Evolutionary conservation across 1,140 invertebrate species (phyloP).

Genomic region (Trichomalopsis sarcophagae): DNA sequence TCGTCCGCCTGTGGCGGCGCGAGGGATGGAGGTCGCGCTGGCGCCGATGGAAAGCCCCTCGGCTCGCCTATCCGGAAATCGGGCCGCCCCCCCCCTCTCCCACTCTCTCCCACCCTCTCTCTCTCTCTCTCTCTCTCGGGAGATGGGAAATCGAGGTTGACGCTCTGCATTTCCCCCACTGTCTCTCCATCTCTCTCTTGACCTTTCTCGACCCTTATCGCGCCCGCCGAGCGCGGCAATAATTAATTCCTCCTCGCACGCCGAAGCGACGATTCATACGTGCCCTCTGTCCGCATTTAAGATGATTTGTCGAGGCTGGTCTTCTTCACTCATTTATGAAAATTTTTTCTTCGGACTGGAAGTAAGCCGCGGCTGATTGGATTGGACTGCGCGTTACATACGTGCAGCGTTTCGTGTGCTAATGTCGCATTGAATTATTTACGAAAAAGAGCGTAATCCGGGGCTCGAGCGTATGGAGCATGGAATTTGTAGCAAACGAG

Average conservation of each 20-base stretch:
- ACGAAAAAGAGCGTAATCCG: too few relatives aligned
- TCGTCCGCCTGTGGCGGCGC: constrained; percentile 30
- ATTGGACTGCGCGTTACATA: too few relatives aligned
- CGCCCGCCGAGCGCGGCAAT: neutral
- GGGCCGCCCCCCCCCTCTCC: neutral
- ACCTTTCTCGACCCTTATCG: constrained; percentile 17
- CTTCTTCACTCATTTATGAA: too few relatives aligned
- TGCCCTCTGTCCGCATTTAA: too few relatives aligned
- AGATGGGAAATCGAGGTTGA: constrained; percentile 27
- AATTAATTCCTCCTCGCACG: constrained; percentile 3
- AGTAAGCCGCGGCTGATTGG: too few relatives aligned
- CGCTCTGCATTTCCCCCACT: neutral
- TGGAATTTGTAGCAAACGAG: too few relatives aligned
- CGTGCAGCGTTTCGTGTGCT: too few relatives aligned
- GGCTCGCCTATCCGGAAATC: constrained; percentile 40
- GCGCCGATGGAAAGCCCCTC: constrained; percentile 33
- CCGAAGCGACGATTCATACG: neutral
- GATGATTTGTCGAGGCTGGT: too few relatives aligned
- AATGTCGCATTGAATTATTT: too few relatives aligned
- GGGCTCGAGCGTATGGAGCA: too few relatives aligned
- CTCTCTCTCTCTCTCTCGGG: neutral
- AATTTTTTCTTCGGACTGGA: too few relatives aligned
- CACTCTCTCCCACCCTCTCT: neutral
- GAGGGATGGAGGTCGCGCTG: constrained; percentile 49
- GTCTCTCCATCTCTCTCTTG: neutral